Conservation (phyloP, 2,888 invertebrate genomes). For the Phymatocera aterrima region DNA sequence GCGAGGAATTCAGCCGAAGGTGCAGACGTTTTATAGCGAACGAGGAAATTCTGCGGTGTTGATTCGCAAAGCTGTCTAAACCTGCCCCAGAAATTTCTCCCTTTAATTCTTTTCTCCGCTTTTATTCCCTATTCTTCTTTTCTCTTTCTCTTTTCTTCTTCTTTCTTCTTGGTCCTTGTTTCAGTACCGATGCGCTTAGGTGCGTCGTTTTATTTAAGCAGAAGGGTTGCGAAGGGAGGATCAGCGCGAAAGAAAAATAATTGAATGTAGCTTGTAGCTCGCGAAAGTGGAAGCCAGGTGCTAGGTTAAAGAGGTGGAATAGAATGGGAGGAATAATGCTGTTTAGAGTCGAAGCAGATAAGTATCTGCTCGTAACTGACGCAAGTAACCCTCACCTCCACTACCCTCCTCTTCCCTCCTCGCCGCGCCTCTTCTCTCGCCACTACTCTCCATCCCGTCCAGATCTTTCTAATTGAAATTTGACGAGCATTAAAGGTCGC, state of each 20-base stretch:
- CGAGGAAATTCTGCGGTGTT: neutral
- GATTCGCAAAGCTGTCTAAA: neutral
- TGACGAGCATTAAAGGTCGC: slow-evolving; percentile 25
- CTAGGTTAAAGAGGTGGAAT: neutral
- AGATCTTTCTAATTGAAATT: slow-evolving; percentile 27
- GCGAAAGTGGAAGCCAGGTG: neutral
- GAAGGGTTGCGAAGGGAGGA: neutral
- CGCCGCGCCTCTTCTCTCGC: too few relatives aligned
- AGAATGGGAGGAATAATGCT: neutral
- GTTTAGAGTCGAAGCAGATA: slow-evolving; percentile 1
- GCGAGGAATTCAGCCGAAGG: neutral
- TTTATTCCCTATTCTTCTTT: neutral
- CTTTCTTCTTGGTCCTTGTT: neutral
- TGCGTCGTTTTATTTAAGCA: neutral
- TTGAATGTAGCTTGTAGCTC: neutral
- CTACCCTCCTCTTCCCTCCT: too few relatives aligned
- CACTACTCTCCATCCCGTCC: too few relatives aligned
- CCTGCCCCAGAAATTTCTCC: neutral
- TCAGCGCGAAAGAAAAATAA: slow-evolving; percentile 4
- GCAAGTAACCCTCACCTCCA: too few relatives aligned
- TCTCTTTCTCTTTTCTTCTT: neutral
- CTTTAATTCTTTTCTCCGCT: neutral
- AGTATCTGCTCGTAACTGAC: neutral
- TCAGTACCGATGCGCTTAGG: neutral
- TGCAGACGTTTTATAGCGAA: neutral